Evolutionary conservation across 2,888 invertebrate genomes (phyloP), one percentile per base, ranked within the genome.

Genomic region (Mesopsocus fuscifrons): DNA sequence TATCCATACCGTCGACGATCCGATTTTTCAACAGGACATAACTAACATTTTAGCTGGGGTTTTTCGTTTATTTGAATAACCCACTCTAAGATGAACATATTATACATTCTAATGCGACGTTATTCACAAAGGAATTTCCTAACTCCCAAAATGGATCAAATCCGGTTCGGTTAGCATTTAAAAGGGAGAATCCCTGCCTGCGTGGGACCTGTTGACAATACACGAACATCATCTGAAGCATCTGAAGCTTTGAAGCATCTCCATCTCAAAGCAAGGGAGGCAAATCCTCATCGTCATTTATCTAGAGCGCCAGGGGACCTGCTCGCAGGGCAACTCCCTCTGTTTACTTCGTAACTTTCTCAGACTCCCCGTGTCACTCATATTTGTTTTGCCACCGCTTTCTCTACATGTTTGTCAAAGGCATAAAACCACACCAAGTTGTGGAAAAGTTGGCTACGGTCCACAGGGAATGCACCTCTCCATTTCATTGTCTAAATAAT

Each of bases 221-320:
- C 38, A 17, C 20, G 17, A 20, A 38, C 38, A 15, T 16, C 15
- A 16, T 16, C 33, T 16, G 15, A 15, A 33, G 16, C 33, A 33
- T 17, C 15, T 17, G 17, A 33, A 33, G 33, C 17, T 17, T 33
- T 17, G 33, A 17, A n/a, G n/a, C n/a, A n/a, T n/a, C n/a, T n/a
- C n/a, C n/a, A n/a, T n/a, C n/a, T n/a, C n/a, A n/a, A n/a, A n/a
- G n/a, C n/a, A n/a, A n/a, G n/a, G n/a, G n/a, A n/a, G n/a, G n/a
- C n/a, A n/a, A n/a, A n/a, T n/a, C n/a, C n/a, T n/a, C n/a, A 21
- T 38, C 38, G 17, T 38, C 38, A 38, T 38, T 38, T 38, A 38
- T 38, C 38, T 38, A 20, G 21, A 18, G 21, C 38, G 18, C 15
- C 38, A 20, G 20, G 38, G 38, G 38, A 38, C n/a, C 17, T 5